Evolutionary conservation across 1,140 invertebrate species (phyloP).

Genomic region (Drosophila jambulina): DNA sequence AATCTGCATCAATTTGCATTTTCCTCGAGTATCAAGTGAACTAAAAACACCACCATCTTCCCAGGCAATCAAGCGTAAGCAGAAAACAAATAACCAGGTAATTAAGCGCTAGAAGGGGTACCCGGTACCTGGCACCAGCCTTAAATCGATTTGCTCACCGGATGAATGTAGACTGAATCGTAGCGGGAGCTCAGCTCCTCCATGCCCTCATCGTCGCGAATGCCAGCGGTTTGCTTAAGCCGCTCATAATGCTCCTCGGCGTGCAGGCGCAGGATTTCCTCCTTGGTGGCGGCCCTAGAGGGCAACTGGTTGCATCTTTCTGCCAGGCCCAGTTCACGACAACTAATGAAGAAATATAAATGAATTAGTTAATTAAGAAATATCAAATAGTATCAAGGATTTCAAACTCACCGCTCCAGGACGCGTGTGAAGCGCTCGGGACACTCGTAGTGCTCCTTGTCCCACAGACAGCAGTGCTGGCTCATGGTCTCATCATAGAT

Average conservation of each 20-base stretch:
- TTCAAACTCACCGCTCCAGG: slow-evolving; percentile 87
- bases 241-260: slow-evolving; percentile 88
- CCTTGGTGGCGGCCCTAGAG: slow-evolving; percentile 88
- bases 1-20: slow-evolving; percentile 41
- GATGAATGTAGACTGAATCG: slow-evolving; percentile 95
- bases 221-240: slow-evolving; percentile 88
- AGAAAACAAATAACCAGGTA: not conserved
- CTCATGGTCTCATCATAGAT: slow-evolving; percentile 92
- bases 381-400: no score
- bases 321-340: slow-evolving; percentile 90
- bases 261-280: slow-evolving; percentile 90
- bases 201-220: slow-evolving; percentile 87
- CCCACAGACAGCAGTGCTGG: slow-evolving; percentile 93
- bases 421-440: slow-evolving; percentile 90
- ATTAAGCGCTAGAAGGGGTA: not conserved
- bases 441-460: slow-evolving; percentile 92
- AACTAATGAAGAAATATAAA: slow-evolving; percentile 85
- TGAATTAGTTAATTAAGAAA: not conserved
- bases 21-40: not conserved
- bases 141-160: slow-evolving; percentile 86
- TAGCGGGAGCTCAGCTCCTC: slow-evolving; percentile 92
- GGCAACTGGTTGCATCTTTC: slow-evolving; percentile 88
- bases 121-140: not conserved
- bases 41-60: slow-evolving; percentile 6
- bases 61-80: slow-evolving; percentile 30